Evolutionary conservation across 2,888 invertebrate species (phyloP), one percentile per base, ranked within the genome.

Genomic region (Trilocha varians): DNA sequence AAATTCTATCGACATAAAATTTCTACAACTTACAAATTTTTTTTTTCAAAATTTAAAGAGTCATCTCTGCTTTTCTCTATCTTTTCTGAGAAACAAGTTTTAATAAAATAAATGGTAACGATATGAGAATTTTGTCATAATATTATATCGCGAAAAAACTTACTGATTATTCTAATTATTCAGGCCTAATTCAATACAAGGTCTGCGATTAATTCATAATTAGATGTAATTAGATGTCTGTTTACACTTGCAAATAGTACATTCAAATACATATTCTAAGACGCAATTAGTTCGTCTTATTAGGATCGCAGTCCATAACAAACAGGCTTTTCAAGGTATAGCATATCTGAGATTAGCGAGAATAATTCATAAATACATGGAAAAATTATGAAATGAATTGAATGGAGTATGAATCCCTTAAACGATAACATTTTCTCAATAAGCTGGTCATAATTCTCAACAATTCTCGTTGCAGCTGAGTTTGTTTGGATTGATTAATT

Each of bases 221-320:
- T 37, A 37, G 33, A 41, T 13, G 41, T 41, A 34, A 41, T 41
- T 34, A 38, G 41, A 41, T 41, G 41, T 34, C 36, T 36, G 34
- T 41, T 41, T 41, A 41, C 38, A 41, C 38, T 38, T 41, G 38
- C 41, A 36, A 41, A 41, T 41, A 33, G 18, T 25, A 25, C 25
- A 25, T 25, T 25, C 25, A 11, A 9, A 25, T 25, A 25, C 25
- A 25, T 25, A 25, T 25, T 25, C 25, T 25, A 11, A 34, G 33
- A 34, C 41, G 25, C 41, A 42, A 37, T 37, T 34, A 42, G 34
- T 25, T 9, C 9, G 34, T 18, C 41, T 38, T 42, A 42, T 42
- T 42, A 38, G 38, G 41, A 25, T 25, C 11, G 25, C 25, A 25
- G 25, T 3, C 25, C 25, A 25, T 25, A 25, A 25, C 4, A 25